A percentile compares a stretch with the other conserved stretches of the same genome.
Evolutionary conservation across 1,140 invertebrate genomes (phyloP).

Genomic region (Saccostrea cuccullata): DNA sequence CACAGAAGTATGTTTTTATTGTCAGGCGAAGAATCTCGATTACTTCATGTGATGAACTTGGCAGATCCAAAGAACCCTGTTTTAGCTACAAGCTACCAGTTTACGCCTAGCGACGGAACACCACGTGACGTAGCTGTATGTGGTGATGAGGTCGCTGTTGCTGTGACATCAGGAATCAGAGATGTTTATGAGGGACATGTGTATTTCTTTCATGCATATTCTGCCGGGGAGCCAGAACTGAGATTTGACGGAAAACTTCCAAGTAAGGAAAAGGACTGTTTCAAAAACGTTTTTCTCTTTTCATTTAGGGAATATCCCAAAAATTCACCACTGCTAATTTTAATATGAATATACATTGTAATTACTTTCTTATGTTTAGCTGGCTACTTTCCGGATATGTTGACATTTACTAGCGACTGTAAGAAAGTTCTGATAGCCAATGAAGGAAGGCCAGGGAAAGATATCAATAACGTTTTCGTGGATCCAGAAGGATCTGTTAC

Average conservation of each 20-base stretch:
- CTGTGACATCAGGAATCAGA: conserved; percentile 45
- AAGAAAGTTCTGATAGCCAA: conserved; percentile 50
- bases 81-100: conserved; percentile 29
- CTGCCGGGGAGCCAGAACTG: conserved; percentile 4
- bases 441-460: conserved; percentile 49
- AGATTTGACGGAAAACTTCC: conserved; percentile 35
- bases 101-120: conserved; percentile 40
- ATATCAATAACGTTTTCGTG: conserved; percentile 42
- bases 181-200: conserved; percentile 55
- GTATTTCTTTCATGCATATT: conserved; percentile 50
- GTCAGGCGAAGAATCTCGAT: conserved; percentile 43
- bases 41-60: conserved; percentile 50
- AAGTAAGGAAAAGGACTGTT: not conserved
- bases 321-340: no score
- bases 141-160: conserved; percentile 50
- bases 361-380: not conserved
- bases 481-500: conserved; percentile 54
- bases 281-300: no score
- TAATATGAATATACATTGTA: no score
- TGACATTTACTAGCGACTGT: conserved; percentile 51
- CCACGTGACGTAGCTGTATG: conserved; percentile 53
- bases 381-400: conserved; percentile 48
- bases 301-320: no score
- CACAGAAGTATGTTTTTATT: not conserved
- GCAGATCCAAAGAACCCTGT: conserved; percentile 38